A percentile compares a stretch with the other conserved stretches of the same genome.
phyloP scores from a whole-genome alignment of 1,140 invertebrate species.

The Drosophila nannoptera region DNA sequence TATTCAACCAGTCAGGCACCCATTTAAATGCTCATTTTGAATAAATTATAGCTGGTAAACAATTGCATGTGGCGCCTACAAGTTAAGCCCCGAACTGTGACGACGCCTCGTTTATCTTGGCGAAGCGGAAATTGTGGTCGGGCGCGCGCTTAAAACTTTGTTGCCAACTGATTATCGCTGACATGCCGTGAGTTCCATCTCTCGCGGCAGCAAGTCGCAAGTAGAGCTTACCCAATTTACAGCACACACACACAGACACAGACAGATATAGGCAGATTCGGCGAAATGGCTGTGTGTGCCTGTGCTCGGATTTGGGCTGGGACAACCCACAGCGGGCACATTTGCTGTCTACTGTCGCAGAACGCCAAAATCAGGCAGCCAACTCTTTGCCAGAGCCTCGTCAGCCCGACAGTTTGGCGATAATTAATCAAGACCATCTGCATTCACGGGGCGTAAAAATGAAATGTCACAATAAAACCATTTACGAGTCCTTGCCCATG shows the following conservation, averaged over 20 bases:
- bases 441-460: conserved; percentile 62
- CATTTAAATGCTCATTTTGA: conserved; percentile 53
- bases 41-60: conserved; percentile 52
- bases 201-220: conserved; percentile 42
- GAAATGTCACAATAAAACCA: conserved; percentile 67
- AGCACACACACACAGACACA: neutral
- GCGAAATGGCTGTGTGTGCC: neutral
- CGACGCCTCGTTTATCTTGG: conserved; percentile 51
- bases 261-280: neutral
- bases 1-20: conserved; percentile 32
- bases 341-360: conserved; percentile 43
- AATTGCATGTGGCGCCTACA: conserved; percentile 29
- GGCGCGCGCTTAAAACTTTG: conserved; percentile 55
- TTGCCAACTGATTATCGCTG: conserved; percentile 60
- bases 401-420: conserved; percentile 50
- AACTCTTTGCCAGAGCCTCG: conserved; percentile 47
- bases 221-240: conserved; percentile 32
- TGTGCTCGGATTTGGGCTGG: neutral
- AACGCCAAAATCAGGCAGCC: conserved; percentile 36
- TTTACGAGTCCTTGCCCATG: conserved; percentile 48
- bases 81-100: conserved; percentile 1
- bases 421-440: conserved; percentile 67
- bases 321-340: conserved; percentile 17
- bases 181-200: conserved; percentile 36
- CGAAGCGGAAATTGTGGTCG: conserved; percentile 59